phyloP scores from a whole-genome alignment of 2,797 vertebrate genomes.

The Thaleichthys pacificus region DNA sequence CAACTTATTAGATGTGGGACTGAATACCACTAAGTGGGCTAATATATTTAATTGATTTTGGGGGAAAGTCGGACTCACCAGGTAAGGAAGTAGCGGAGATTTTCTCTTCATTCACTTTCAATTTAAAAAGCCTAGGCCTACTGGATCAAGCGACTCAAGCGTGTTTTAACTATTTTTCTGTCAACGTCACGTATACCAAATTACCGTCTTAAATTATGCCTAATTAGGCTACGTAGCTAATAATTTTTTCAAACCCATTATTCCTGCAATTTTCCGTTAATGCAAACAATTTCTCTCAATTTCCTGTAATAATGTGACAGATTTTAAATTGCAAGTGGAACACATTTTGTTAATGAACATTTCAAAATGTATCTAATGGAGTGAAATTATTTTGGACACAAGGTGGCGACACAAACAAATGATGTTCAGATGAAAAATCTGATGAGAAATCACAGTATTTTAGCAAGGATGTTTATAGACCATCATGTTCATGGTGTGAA shows the following conservation, averaged over 20 bases:
- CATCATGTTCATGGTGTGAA: not conserved
- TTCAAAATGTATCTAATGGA: not conserved
- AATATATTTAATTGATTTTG: not conserved
- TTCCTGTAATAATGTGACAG: too few species aligned
- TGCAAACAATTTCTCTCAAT: too few species aligned
- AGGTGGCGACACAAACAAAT: not conserved
- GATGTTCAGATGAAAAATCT: not conserved
- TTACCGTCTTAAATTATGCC: not conserved
- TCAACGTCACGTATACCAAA: not conserved
- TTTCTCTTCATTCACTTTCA: too few species aligned
- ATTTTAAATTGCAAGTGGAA: too few species aligned
- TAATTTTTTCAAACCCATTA: not conserved
- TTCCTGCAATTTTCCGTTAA: not conserved
- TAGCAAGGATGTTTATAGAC: not conserved
- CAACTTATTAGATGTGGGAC: not conserved
- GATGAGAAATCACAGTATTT: not conserved
- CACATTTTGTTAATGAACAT: not conserved
- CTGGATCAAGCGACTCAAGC: not conserved
- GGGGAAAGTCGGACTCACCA: not conserved
- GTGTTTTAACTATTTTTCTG: not conserved
- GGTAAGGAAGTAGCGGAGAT: not conserved
- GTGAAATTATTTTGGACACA: not conserved
- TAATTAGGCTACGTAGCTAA: not conserved
- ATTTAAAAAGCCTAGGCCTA: too few species aligned
- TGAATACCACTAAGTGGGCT: not conserved